These are phyloP conservation scores for Nyctalus aviator DNA, from an alignment of 2,797 vertebrate genomes.

Conservation along the genomic window DNA sequence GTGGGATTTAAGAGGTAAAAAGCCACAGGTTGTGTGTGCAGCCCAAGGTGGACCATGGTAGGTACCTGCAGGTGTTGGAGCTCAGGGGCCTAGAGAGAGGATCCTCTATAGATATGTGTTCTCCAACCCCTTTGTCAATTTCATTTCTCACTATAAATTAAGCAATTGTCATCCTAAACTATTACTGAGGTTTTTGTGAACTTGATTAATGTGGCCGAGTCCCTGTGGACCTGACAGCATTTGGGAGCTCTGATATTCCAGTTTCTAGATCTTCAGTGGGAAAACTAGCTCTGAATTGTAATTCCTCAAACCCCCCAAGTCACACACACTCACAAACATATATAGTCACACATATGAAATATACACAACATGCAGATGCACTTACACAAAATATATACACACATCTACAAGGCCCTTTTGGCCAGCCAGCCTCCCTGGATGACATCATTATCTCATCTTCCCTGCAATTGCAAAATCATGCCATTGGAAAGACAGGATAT, in stretches of 20 bases:
- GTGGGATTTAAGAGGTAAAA: not conserved
- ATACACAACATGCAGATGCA: not conserved
- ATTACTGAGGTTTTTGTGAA: not conserved
- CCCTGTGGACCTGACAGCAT: not conserved
- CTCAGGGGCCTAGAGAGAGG: not conserved
- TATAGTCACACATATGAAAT: not conserved
- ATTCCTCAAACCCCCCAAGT: too few species aligned
- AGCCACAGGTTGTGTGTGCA: not conserved
- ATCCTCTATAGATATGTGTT: not conserved
- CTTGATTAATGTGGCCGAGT: not conserved
- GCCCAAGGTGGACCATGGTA: not conserved
- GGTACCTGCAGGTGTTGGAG: not conserved
- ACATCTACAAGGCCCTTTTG: not conserved
- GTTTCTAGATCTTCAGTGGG: not conserved
- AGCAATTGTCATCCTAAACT: slow-evolving; percentile 14
- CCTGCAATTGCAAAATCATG: not conserved
- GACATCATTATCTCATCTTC: not conserved
- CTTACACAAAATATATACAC: not conserved
- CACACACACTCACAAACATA: not conserved
- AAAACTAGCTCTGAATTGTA: not conserved
- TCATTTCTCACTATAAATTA: slow-evolving; percentile 38
- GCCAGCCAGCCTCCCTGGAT: not conserved
- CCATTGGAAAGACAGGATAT: not conserved
- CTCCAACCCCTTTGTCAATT: not conserved
- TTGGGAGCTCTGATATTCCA: not conserved